Base-by-base conservation (phyloP, 2,113 vertebrate genomes). In the Sphaerodactylus townsendi region DNA sequence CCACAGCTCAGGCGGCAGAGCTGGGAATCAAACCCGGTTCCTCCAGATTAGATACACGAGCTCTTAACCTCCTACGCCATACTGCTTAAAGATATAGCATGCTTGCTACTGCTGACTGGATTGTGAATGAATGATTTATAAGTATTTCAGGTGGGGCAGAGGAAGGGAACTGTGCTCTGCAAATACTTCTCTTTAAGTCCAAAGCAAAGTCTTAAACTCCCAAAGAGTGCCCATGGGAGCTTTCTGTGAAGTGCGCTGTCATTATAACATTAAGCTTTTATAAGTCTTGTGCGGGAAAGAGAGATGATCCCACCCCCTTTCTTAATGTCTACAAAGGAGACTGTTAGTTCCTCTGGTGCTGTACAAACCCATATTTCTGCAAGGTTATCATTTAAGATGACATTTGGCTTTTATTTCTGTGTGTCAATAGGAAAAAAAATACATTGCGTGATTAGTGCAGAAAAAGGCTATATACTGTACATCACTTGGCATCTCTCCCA, bases 171-270 rank as follows among this genome's bases (percentile, higher is more conserved):
- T 39, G 73, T 37, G 68, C 37, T 73, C 68, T 83, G 10, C 73
- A 75, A 80, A 64, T 79, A 50, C 46, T 39, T 35, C 11, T 71
- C 11, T 81, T 84, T 77, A 79, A 79, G 41, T 75, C 62, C 79
- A 73, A 84, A 68, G 68, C 39, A 75, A 87, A 78, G 28, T 76
- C 68, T 85, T 66, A 79, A 17, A 78, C 28, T 85, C 53, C 69
- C 13, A 33, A 56, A 71, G 25, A 56, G 64, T 85, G 10, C 46
- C 28, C 35, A 46, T 72, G 48, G 46, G 59, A 83, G 37, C 13
- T 85, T 84, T 68, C 56, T 72, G 44, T 48, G 68, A 25, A 11
- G 21, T 68, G 1, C 72, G 11, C 37, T 68, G 37, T 50, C 48
- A 50, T 65, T 80, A 82, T 79, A 76, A 35, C n/a, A 66, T 53